Evolutionary conservation across 2,113 vertebrate genomes (phyloP), one percentile per base, ranked within the genome.

Genomic region (Hippocampus zosterae): DNA sequence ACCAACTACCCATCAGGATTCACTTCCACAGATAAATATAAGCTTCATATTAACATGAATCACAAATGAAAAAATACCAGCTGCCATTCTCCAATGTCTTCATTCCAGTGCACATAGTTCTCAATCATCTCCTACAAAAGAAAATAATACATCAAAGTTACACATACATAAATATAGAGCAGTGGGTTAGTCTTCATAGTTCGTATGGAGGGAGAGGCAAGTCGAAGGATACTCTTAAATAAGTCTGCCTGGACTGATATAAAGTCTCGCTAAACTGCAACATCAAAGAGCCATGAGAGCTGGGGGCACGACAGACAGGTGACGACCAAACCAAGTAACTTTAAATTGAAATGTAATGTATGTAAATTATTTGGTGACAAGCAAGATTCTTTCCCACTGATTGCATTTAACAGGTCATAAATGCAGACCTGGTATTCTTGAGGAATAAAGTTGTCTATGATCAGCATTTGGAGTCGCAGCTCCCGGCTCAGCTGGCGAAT

Each of bases 1-100:
- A 25, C 2, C 5, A 5, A n/a, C 40, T 13, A 15, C 46, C 9
- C n/a, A 8, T 41, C 8, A 56, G 19, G 18, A 7, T 64, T 23
- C 11, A 23, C 2, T 3, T 50, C 5, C 6, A 15, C n/a, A 65
- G 46, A 46, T 15, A 23, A 23, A 21, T 16, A 8, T 60, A 18
- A 60, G 57, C 2, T 60, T 33, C 27, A 60, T 18, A 29, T 5
- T 59, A 15, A 25, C 29, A 25, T 29, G 6, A 27, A 15, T 2
- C 1, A 13, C 27, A 48, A 27, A 50, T 9, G 64, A 64, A 33
- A 44, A 65, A 41, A 68, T 78, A 99, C 97, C 92, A 99, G 85
- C 83, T 98, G 97, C 97, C 97, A 99, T 65, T 99, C 97, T 65
- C 97, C 97, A 67, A 98, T 98, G 82, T 98, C 97, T 87, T 99